A percentile compares a stretch with the other conserved stretches of the same genome.
Evolutionary conservation across 2,113 vertebrate genomes (phyloP).

Genomic region (Otis tarda): DNA sequence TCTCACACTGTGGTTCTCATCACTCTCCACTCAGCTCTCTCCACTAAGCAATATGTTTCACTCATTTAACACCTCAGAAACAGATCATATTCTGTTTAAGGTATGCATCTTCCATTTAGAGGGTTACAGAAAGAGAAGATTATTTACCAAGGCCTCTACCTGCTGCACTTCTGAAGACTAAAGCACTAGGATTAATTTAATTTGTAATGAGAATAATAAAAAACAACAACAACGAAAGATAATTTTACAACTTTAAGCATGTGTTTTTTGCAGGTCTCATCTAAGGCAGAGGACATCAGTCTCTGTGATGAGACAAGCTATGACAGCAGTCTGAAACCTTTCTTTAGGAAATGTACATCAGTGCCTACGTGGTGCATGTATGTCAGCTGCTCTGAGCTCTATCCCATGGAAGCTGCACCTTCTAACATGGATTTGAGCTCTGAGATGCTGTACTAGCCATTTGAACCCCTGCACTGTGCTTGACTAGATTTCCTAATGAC

Average conservation of each 20-base stretch:
- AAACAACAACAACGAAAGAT: not conserved
- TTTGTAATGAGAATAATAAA: not conserved
- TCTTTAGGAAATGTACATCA: not conserved
- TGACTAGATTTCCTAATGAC: not conserved
- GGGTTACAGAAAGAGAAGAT: not conserved
- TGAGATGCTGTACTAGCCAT: not conserved
- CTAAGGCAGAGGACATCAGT: not conserved
- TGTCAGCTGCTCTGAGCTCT: not conserved
- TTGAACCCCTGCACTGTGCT: not conserved
- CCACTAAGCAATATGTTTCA: not conserved
- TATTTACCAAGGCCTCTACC: slow-evolving; percentile 30
- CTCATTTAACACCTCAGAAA: slow-evolving; percentile 26
- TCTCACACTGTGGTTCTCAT: not conserved
- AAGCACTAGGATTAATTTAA: not conserved
- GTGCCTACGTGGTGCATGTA: not conserved
- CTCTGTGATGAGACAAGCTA: not conserved
- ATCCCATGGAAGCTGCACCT: rapidly evolving
- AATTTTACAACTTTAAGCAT: slow-evolving; percentile 13
- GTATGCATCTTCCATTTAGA: slow-evolving; percentile 35
- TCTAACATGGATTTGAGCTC: not conserved
- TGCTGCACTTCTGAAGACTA: not conserved
- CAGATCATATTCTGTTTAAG: slow-evolving; percentile 35
- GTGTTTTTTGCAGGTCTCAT: not conserved
- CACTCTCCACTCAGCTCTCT: not conserved
- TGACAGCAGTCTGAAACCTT: not conserved